Base-by-base conservation (phyloP, 2,888 invertebrate species). In the Andrena fulva region DNA sequence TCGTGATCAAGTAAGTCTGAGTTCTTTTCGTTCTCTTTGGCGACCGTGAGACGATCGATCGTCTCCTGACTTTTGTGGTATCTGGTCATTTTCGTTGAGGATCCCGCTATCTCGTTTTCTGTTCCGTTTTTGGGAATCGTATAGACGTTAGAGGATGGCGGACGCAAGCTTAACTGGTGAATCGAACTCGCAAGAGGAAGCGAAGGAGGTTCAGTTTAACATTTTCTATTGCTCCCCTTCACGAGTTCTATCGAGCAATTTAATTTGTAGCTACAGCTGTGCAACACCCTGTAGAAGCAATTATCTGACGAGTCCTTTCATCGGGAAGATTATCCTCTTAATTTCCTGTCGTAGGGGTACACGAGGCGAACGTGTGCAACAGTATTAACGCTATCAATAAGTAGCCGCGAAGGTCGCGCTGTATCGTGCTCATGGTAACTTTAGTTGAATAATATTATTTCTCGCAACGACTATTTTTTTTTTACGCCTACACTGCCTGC, bases 401-500 rank as follows among this genome's bases (percentile, higher is more conserved):
- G 63, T 68, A 77, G 56, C 59, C 12, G 31, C 67, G 33, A 59
- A 52, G 33, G 20, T 67, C 62, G 74, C 72, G 80, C 63, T 64
- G 20, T 56, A 63, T 64, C 33, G 29, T 77, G 54, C 68, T 54
- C 24, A 16, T 29, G 20, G 8, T 31, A 35, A 52, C 54, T 63
- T 73, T 72, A 84, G 63, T 85, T 42, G 56, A 73, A 33, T 77
- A 50, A 60, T 76, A 73, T 84, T 79, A 73, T 72, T 71, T 75
- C 10, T 67, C 67, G 31, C 60, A 60, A 77, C 62, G 20, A 48
- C 54, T 56, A 24, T 73, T 87, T 80, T 20, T 20, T 20, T 20
- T 87, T 87, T 33, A 82, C 74, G 82, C 77, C 35, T 77, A 85
- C 84, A 80, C 80, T 80, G 80, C 80, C 80, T 59, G 50, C 42